phyloP scores from a whole-genome alignment of 2,797 vertebrate genomes.

The Numenius phaeopus region DNA sequence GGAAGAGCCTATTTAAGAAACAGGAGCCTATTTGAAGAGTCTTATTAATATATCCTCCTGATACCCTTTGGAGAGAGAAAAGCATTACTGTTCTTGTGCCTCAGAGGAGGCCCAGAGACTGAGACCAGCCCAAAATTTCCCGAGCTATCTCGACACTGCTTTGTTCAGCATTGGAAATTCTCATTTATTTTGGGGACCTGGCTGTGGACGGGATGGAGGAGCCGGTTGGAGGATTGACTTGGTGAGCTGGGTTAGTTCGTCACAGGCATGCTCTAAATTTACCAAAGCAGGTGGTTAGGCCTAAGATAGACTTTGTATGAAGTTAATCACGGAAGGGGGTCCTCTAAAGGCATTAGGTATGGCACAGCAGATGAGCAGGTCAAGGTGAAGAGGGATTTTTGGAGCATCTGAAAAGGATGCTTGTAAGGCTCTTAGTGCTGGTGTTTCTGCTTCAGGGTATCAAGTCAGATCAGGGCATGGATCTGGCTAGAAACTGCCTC shows the following conservation, averaged over 20 bases:
- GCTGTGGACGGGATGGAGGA: not conserved
- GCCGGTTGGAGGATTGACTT: not conserved
- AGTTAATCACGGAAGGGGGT: not conserved
- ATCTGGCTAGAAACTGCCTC: not conserved
- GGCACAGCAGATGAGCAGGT: not conserved
- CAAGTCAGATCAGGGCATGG: not conserved
- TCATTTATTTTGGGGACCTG: not conserved
- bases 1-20: not conserved
- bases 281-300: not conserved
- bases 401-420: not conserved
- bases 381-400: not conserved
- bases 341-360: accelerated
- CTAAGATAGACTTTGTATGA: not conserved
- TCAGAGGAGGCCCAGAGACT: not conserved
- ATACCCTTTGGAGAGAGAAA: not conserved
- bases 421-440: not conserved
- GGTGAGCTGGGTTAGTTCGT: not conserved
- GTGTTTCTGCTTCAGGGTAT: not conserved
- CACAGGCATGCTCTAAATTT: not conserved
- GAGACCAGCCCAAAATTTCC: not conserved
- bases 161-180: not conserved
- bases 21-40: not conserved
- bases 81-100: not conserved
- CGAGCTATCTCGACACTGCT: not conserved
- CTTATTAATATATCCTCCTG: not conserved